These are phyloP conservation scores for Bombus cullumanus DNA, from an alignment of 1,140 invertebrate genomes.

Conservation along the genomic window DNA sequence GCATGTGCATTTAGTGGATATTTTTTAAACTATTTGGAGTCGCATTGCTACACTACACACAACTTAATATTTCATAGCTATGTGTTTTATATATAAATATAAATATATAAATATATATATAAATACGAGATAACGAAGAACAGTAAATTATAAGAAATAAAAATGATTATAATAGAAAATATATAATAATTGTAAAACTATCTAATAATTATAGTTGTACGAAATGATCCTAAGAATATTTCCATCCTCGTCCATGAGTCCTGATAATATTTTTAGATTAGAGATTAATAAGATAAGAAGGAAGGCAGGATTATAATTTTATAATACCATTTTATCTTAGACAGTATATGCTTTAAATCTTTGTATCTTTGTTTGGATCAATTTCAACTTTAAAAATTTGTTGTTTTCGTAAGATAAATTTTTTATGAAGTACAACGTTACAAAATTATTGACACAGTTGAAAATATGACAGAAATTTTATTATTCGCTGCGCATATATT, in stretches of 20 bases:
- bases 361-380: neutral
- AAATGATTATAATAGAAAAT: slow-evolving; percentile 75
- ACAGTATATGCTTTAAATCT: neutral
- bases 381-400: neutral
- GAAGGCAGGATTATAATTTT: neutral
- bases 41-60: slow-evolving; percentile 67
- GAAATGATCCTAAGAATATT: slow-evolving; percentile 41
- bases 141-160: slow-evolving; percentile 75
- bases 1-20: slow-evolving; percentile 65
- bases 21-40: slow-evolving; percentile 65
- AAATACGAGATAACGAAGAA: slow-evolving; percentile 64
- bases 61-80: slow-evolving; percentile 69
- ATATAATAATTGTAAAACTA: slow-evolving; percentile 75
- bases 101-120: slow-evolving; percentile 73
- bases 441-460: neutral
- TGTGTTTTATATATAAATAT: slow-evolving; percentile 74
- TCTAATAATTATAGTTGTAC: slow-evolving; percentile 59
- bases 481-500: neutral
- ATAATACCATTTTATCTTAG: neutral
- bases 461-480: neutral
- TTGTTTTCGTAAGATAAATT: neutral
- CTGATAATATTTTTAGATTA: neutral
- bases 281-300: neutral
- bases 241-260: neutral
- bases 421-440: neutral